Percentiles rank a stretch among this genome's conserved stretches.
Evolutionary conservation across 1,140 invertebrate genomes (phyloP).

Genomic region (Cherax quadricarinatus): DNA sequence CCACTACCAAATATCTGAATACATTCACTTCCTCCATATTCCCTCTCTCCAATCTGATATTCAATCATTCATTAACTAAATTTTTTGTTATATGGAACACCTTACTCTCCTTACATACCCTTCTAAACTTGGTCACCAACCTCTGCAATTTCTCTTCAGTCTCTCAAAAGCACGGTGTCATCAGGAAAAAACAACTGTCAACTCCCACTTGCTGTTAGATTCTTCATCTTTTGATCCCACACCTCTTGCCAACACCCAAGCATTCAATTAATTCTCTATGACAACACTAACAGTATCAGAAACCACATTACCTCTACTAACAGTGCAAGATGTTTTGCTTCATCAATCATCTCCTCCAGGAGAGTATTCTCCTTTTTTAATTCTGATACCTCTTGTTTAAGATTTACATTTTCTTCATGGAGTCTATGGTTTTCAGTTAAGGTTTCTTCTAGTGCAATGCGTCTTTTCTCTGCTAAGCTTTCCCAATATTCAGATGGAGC

Average conservation of each 20-base stretch:
- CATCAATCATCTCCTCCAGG: conserved; percentile 52
- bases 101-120: too few relatives aligned
- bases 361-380: conserved; percentile 52
- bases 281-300: not conserved
- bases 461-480: conserved; percentile 62
- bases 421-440: conserved; percentile 66
- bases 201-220: not conserved
- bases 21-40: too few relatives aligned
- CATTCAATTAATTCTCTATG: not conserved
- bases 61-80: too few relatives aligned
- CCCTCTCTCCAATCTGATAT: too few relatives aligned
- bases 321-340: conserved; percentile 49
- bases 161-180: too few relatives aligned
- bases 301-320: conserved; percentile 36
- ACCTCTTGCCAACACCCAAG: not conserved
- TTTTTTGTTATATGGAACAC: too few relatives aligned
- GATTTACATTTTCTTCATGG: conserved; percentile 50
- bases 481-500: conserved; percentile 59
- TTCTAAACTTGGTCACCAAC: too few relatives aligned
- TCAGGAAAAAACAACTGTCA: not conserved
- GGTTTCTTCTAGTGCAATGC: conserved; percentile 62
- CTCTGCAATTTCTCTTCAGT: too few relatives aligned
- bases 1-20: too few relatives aligned
- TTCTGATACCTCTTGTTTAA: conserved; percentile 41
- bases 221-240: not conserved